Conservation (phyloP, 2,888 invertebrate species). For the Vesta saturnalis region DNA sequence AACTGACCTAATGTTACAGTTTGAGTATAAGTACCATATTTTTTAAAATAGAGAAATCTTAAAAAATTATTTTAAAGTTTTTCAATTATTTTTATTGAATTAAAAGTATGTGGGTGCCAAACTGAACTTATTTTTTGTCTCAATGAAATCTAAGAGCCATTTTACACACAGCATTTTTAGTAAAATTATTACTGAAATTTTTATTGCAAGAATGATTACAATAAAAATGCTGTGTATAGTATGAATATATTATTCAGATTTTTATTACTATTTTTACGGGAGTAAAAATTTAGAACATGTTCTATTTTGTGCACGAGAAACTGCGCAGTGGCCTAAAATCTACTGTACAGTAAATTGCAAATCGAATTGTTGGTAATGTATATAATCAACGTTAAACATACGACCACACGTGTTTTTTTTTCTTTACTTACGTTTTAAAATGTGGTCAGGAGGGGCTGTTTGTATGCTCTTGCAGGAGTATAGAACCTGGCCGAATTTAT, state of each 20-base stretch:
- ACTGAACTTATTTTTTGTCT: too few relatives aligned
- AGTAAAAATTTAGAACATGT: conserved; percentile 5
- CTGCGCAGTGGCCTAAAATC: neutral
- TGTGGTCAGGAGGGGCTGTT: neutral
- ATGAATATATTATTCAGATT: neutral
- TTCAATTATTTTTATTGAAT: too few relatives aligned
- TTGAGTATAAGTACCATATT: too few relatives aligned
- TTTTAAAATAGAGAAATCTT: too few relatives aligned
- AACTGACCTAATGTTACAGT: too few relatives aligned
- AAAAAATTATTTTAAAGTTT: too few relatives aligned
- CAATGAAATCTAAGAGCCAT: neutral
- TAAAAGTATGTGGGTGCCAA: too few relatives aligned
- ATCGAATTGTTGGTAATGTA: neutral
- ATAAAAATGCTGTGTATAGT: conserved; percentile 3
- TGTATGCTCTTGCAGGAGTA: conserved; percentile 4
- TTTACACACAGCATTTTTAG: conserved; percentile 5
- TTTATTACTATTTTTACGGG: conserved; percentile 2
- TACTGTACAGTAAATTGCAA: neutral
- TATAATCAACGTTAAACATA: neutral
- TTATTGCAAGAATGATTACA: neutral
- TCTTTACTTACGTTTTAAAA: neutral
- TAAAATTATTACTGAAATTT: conserved; percentile 5
- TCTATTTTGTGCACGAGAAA: neutral
- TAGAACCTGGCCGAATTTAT: conserved; percentile 3
- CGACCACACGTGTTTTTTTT: neutral